Conservation (phyloP, 2,113 vertebrate genomes). For the Corvus hawaiiensis region DNA sequence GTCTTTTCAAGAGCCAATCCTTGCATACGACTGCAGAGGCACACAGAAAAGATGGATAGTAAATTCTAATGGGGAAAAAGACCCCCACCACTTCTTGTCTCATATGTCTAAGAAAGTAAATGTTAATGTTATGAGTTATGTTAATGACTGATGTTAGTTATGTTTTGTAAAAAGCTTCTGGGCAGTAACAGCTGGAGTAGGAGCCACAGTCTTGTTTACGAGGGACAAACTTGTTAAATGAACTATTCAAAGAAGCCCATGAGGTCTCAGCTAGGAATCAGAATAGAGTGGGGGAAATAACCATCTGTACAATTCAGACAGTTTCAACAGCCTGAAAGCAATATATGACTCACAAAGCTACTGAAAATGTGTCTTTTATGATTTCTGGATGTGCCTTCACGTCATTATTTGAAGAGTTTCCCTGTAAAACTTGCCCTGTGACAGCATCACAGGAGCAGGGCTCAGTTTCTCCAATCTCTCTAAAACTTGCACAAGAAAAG, state of each 20-base stretch:
- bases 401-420: not conserved
- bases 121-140: not conserved
- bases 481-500: not conserved
- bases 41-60: not conserved
- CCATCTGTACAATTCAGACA: not conserved
- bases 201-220: not conserved
- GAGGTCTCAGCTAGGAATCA: not conserved
- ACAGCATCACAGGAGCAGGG: not conserved
- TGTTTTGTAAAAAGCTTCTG: not conserved
- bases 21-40: not conserved
- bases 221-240: not conserved
- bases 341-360: not conserved
- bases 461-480: not conserved
- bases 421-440: not conserved
- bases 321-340: not conserved
- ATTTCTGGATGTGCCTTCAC: not conserved
- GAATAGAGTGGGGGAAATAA: not conserved
- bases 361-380: not conserved
- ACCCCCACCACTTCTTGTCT: not conserved
- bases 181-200: not conserved
- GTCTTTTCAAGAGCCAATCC: not conserved
- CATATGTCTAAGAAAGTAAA: not conserved
- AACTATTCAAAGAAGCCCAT: not conserved
- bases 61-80: not conserved
- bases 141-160: not conserved